Evolutionary conservation across 2,797 vertebrate species (phyloP).

Genomic region (Enteromius viviparus): DNA sequence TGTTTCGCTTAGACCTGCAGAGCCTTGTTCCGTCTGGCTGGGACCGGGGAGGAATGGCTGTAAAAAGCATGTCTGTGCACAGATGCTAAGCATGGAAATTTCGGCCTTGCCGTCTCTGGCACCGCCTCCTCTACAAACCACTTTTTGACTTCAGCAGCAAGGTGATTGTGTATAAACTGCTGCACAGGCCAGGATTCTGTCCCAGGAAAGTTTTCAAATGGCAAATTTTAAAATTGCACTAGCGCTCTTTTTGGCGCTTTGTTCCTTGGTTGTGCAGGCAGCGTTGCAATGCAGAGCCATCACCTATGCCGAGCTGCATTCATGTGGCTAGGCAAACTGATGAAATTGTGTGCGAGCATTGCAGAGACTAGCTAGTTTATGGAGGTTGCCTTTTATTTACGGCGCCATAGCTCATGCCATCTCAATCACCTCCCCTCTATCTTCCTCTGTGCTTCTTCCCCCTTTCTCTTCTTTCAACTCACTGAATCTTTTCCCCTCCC

Average conservation of each 20-base stretch:
- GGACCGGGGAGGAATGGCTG: constrained; percentile 15
- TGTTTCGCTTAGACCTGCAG: constrained; percentile 4
- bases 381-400: constrained; percentile 69
- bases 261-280: constrained; percentile 57
- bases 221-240: constrained; percentile 67
- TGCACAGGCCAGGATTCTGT: constrained; percentile 79
- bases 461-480: constrained; percentile 51
- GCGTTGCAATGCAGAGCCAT: constrained; percentile 56
- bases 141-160: constrained; percentile 75
- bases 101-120: constrained; percentile 61
- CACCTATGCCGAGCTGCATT: background rate
- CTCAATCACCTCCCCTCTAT: constrained; percentile 24
- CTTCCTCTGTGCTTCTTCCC: background rate
- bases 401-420: constrained; percentile 68
- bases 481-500: constrained; percentile 55
- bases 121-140: constrained; percentile 59
- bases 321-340: constrained; percentile 46
- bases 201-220: constrained; percentile 78
- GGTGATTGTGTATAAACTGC: constrained; percentile 81
- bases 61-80: constrained; percentile 52
- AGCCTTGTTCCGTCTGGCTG: background rate
- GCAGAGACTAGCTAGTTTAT: constrained; percentile 55
- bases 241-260: constrained; percentile 41
- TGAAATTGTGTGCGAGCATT: constrained; percentile 7
- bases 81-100: constrained; percentile 56